Evolutionary conservation across 2,888 invertebrate species (phyloP), one percentile per base, ranked within the genome.

Genomic region (Tetranychus truncatus): DNA sequence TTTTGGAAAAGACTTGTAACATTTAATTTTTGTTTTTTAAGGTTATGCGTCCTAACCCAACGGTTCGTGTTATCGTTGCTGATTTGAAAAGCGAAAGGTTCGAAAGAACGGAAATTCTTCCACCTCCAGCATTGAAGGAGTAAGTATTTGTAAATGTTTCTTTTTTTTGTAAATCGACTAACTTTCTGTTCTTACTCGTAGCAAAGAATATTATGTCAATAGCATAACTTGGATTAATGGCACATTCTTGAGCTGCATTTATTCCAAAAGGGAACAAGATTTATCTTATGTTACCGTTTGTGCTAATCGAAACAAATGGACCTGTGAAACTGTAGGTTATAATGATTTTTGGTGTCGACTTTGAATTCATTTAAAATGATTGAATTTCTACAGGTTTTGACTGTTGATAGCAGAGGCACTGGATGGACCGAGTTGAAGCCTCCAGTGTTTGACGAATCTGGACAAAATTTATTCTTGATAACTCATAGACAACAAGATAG

Each of bases 181-280:
- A 15, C 7, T 67, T n/a, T 21, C 1, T 18, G 3, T 9, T 24
- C 18, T 21, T 20, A 24, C 4, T 21, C 20, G 1, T 5, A 34
- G 34, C 34, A 5, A 5, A 5, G 75, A 95, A 81, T 89, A 92
- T 84, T 95, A 95, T 84, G 90, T 95, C 82, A 92, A 92, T 73
- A 89, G 90, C 73, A 92, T 92, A 6, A 88, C 89, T 74, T 95
- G 95, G 95, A 88, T 92, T 77, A 91, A 91, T 72, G 85, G 88
- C 77, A 89, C 89, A 0, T 90, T 92, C 83, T 88, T 95, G 74
- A 90, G 90, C 77, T 90, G 95, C 11, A 77, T 77, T 34, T 79
- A 78, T 79, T 74, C 78, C 55, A 78, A 76, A 11, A 74, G 79
- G 73, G 76, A 74, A 1, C 79, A 79, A 72, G 79, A 79, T 73